Conservation (phyloP, 1,140 invertebrate genomes). For the Ephestia elutella region DNA sequence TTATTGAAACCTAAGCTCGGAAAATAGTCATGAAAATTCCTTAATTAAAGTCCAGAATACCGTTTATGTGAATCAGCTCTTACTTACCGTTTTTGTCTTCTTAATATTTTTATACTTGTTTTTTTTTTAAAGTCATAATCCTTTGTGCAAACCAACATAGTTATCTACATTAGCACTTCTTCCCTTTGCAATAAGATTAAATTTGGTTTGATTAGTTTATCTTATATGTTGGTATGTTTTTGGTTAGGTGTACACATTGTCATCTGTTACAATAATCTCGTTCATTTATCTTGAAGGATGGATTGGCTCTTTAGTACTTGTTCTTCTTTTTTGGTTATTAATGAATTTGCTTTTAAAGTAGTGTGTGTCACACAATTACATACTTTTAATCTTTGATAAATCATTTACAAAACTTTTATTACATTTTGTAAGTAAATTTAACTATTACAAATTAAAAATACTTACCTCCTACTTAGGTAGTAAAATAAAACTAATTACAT, state of each 20-base stretch:
- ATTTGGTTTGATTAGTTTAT: not conserved
- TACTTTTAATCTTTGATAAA: too few relatives aligned
- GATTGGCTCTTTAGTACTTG: conserved; percentile 13
- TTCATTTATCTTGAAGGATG: conserved; percentile 26
- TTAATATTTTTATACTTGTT: not conserved
- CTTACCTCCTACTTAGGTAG: too few relatives aligned
- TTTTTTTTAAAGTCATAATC: not conserved
- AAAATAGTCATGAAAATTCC: not conserved
- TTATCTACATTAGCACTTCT: not conserved
- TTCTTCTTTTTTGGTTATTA: conserved; percentile 3
- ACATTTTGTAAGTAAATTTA: too few relatives aligned
- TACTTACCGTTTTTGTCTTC: not conserved
- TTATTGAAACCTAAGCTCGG: not conserved
- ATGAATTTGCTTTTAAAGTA: not conserved
- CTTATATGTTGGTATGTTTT: conserved; percentile 8
- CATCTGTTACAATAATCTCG: conserved; percentile 20
- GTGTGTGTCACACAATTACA: too few relatives aligned
- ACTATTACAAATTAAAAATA: too few relatives aligned
- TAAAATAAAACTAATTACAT: too few relatives aligned
- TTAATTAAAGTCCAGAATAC: not conserved
- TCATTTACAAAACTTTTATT: too few relatives aligned
- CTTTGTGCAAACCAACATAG: not conserved
- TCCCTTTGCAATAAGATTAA: not conserved
- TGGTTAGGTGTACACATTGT: conserved; percentile 17
- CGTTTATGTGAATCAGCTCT: not conserved